phyloP scores from a whole-genome alignment of 2,113 vertebrate species.

The Abramis brama region DNA sequence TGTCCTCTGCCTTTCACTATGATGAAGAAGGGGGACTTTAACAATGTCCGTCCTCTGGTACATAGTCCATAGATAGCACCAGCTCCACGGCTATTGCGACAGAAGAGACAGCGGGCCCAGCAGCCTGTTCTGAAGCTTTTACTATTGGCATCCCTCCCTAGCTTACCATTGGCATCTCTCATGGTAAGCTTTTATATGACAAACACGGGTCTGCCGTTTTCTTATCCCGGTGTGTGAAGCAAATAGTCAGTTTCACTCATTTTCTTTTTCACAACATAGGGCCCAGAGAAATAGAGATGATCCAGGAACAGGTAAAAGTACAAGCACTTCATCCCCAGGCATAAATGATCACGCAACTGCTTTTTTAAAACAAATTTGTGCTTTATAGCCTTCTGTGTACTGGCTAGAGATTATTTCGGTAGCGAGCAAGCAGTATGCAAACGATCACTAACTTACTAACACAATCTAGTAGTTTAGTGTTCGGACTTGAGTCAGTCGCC shows the following conservation, averaged over 20 bases:
- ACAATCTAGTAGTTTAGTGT: neutral
- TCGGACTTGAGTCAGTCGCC: accelerated
- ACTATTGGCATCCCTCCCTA: too few species aligned
- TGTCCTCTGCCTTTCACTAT: too few species aligned
- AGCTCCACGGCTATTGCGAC: neutral
- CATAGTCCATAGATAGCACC: neutral
- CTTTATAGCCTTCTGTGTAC: neutral
- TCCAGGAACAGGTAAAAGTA: neutral
- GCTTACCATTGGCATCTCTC: neutral
- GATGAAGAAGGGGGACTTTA: too few species aligned
- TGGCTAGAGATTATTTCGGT: neutral
- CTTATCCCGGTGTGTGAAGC: neutral
- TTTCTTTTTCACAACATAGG: neutral
- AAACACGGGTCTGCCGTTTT: neutral
- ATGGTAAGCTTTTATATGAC: neutral
- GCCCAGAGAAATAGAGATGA: neutral
- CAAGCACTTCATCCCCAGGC: neutral
- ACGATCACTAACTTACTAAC: neutral
- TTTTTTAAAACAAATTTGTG: neutral
- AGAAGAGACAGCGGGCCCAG: neutral
- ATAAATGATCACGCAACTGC: neutral
- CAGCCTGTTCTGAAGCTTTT: neutral
- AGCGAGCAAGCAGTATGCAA: neutral
- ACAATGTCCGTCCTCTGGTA: neutral
- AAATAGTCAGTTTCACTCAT: neutral